A percentile compares a stretch with the other conserved stretches of the same genome.
Conservation (phyloP, 2,113 vertebrate species). For the Montifringilla adamsi region DNA sequence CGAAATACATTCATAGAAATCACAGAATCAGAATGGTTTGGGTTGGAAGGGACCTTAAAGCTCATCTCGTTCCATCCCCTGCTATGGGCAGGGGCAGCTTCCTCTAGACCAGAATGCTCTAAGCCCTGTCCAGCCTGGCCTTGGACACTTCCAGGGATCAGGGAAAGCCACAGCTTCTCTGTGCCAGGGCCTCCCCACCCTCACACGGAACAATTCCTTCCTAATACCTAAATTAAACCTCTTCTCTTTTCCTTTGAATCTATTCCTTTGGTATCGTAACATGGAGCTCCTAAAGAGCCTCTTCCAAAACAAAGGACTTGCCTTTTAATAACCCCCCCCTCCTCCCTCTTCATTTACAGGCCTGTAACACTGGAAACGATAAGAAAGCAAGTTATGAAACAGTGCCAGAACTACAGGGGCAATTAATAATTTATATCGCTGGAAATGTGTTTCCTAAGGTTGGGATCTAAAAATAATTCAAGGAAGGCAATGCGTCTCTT, state of each 20-base stretch:
- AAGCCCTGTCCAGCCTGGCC: background rate
- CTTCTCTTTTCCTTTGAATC: background rate
- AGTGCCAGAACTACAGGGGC: constrained; percentile 29
- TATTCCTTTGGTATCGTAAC: background rate
- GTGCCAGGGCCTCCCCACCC: background rate
- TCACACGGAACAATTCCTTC: background rate
- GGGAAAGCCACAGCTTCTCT: background rate
- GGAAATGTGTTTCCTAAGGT: constrained; percentile 64
- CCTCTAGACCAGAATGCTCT: accelerated
- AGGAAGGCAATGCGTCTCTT: background rate
- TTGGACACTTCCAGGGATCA: background rate
- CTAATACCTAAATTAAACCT: background rate
- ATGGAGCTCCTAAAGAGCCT: background rate
- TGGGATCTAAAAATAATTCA: constrained; percentile 69
- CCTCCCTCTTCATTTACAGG: background rate
- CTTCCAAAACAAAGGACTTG: constrained; percentile 15
- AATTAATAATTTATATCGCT: constrained; percentile 65
- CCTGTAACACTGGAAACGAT: background rate
- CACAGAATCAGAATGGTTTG: background rate
- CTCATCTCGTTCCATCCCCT: background rate
- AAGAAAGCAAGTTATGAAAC: constrained; percentile 36
- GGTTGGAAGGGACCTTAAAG: background rate
- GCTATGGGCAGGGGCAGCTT: background rate
- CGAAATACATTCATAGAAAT: background rate
- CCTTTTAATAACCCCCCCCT: background rate